Percentiles rank a stretch among this genome's conserved stretches.
phyloP scores from a whole-genome alignment of 2,888 invertebrate genomes.

The Eupithecia subfuscata region DNA sequence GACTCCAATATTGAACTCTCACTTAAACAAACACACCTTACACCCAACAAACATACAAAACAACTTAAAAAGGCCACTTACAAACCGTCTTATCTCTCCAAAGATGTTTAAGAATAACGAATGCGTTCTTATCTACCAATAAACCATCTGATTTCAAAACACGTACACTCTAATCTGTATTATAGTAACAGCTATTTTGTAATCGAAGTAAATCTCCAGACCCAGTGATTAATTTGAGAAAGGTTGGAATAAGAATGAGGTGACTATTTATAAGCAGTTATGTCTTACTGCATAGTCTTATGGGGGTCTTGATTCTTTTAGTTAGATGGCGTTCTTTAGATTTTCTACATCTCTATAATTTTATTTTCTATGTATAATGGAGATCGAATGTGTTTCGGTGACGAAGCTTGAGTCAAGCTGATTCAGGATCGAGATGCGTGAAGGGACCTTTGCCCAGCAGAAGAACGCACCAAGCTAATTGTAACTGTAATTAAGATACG shows the following conservation, averaged over 20 bases:
- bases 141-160: constrained; percentile 37
- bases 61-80: constrained; percentile 8
- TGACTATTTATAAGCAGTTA: constrained; percentile 6
- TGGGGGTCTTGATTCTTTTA: neutral
- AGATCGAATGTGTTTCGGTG: neutral
- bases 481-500: too few species aligned
- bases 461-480: too few species aligned
- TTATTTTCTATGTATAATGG: neutral
- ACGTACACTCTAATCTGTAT: constrained; percentile 30
- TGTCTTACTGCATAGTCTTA: constrained; percentile 4
- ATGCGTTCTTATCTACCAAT: constrained; percentile 31
- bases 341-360: neutral
- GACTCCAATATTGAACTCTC: constrained; percentile 5
- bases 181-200: constrained; percentile 37
- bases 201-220: constrained; percentile 40
- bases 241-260: constrained; percentile 26
- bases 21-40: constrained; percentile 8
- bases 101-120: constrained; percentile 29
- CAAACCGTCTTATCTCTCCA: constrained; percentile 8
- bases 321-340: neutral
- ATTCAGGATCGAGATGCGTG: neutral
- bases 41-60: constrained; percentile 8
- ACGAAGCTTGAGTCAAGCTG: too few species aligned
- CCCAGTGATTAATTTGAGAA: constrained; percentile 40
- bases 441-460: too few species aligned